These are phyloP conservation scores for Gyrodactylus salaris DNA, from an alignment of 1,140 invertebrate genomes.

Conservation along the genomic window DNA sequence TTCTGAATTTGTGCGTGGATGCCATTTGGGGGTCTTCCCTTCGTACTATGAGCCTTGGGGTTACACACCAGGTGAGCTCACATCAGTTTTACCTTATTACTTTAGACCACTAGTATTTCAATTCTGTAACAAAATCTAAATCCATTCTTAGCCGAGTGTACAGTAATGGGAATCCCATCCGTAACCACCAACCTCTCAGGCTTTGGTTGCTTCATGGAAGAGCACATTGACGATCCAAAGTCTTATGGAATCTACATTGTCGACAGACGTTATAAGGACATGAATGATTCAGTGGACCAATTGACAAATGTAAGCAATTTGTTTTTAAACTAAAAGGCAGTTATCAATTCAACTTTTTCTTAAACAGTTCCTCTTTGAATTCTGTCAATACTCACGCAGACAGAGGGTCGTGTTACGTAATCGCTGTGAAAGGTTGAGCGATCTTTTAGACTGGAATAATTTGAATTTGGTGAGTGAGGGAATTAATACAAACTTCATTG, in stretches of 20 bases:
- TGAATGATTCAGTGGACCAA: constrained; percentile 65
- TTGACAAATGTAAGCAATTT: constrained; percentile 34
- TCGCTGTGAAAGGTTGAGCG: constrained; percentile 69
- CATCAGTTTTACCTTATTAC: no score
- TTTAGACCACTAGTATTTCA: constrained; percentile 52
- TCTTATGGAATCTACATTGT: constrained; percentile 96
- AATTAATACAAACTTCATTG: background rate
- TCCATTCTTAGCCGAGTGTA: constrained; percentile 46
- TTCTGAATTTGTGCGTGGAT: constrained; percentile 92
- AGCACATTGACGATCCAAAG: constrained; percentile 80
- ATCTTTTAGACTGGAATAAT: constrained; percentile 68
- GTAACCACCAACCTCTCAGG: constrained; percentile 84
- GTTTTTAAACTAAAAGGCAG: no score
- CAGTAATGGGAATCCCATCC: constrained; percentile 92
- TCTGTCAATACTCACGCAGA: constrained; percentile 48
- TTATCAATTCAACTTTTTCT: background rate
- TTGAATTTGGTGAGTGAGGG: background rate
- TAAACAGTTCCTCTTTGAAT: constrained; percentile 44
- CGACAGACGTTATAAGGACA: constrained; percentile 47
- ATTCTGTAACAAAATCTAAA: background rate
- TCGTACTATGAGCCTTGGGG: constrained; percentile 98
- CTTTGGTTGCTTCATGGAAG: constrained; percentile 95
- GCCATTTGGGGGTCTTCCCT: constrained; percentile 88
- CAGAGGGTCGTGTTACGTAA: constrained; percentile 94
- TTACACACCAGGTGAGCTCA: constrained; percentile 4